Base-by-base conservation (phyloP, 2,888 invertebrate species). In the Resseliella maxima region DNA sequence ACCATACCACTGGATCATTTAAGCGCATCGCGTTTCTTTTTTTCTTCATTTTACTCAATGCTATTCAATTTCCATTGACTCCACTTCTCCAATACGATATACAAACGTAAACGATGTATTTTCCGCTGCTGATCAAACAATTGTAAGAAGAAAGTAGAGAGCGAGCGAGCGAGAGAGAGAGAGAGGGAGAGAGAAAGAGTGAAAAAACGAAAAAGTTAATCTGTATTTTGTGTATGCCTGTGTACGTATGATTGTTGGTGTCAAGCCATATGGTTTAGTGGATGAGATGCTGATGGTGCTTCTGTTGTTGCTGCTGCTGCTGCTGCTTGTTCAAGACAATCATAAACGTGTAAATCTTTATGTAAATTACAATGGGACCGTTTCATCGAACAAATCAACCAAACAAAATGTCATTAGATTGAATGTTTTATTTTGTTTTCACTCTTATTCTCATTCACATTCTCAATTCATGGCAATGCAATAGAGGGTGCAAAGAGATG, bases 391-490 rank as follows among this genome's bases (percentile, higher is more conserved):
- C 83, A 83, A 83, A 83, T 83, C 83, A 83, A 24, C 83, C 83
- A 36, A 83, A 83, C 38, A 38, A 83, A 83, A 83, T 83, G 83
- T 83, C 83, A 83, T 83, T 83, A 83, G 38, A 83, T 83, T 83
- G 83, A 83, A 83, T 38, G 38, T 83, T 83, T 36, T 81, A 81
- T 35, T 83, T 83, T 38, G 72, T 38, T 38, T 5, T 38, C 24
- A n/a, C 38, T 83, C 24, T 21, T n/a, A n/a, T 38, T 12, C 38
- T 38, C 83, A 2, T 15, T 15, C 21, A 0, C 12, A n/a, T 24
- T 10, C 24, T 83, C 38, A 1, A 0, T 38, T 38, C 31, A 10
- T 31, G 5, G 5, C 12, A 27, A 2, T 31, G 15, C 15, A 1
- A 31, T 15, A 31, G 35, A 0, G 2, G 0, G 27, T 18, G 5